These are phyloP conservation scores for Umimayanthus kanabou DNA, from an alignment of 92 coral and sea anemone genomes.

Conservation along the genomic window DNA sequence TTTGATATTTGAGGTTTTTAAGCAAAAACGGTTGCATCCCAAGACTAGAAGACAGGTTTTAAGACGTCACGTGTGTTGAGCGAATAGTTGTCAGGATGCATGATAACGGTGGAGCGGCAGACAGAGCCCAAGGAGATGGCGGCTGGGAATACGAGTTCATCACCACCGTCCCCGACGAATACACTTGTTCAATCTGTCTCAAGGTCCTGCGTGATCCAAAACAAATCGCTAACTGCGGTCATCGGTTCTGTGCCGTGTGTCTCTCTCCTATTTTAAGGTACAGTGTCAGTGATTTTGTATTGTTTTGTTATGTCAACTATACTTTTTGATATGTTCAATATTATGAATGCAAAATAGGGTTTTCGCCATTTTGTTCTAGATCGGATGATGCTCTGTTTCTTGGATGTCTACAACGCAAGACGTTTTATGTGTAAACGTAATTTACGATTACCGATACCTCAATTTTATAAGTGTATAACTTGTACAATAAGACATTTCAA, in stretches of 20 bases:
- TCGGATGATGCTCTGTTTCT: background rate
- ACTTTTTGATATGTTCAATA: background rate
- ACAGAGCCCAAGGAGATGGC: background rate
- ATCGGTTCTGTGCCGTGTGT: slow-evolving; percentile 31
- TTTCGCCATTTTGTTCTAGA: background rate
- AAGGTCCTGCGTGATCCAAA: slow-evolving; percentile 37
- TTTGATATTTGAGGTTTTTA: too few relatives aligned
- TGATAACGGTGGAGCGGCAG: slow-evolving; percentile 9
- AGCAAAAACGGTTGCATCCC: background rate
- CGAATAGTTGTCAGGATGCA: background rate
- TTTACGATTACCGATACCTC: background rate
- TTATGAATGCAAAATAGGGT: background rate
- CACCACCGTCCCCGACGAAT: slow-evolving; percentile 5
- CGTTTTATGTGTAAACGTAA: background rate
- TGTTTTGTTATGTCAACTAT: background rate
- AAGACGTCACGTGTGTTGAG: background rate
- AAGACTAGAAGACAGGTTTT: background rate
- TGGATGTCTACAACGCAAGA: background rate
- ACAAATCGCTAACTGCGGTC: slow-evolving; percentile 36
- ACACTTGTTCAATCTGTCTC: slow-evolving; percentile 25
- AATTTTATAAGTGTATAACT: too few relatives aligned
- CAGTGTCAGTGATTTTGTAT: background rate
- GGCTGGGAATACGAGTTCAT: slow-evolving; percentile 38
- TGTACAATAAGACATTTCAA: too few relatives aligned
- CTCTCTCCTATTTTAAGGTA: slow-evolving; percentile 27